These are phyloP conservation scores for Paradoxurus hermaphroditus DNA, from an alignment of 2,113 vertebrate genomes.

Conservation along the genomic window DNA sequence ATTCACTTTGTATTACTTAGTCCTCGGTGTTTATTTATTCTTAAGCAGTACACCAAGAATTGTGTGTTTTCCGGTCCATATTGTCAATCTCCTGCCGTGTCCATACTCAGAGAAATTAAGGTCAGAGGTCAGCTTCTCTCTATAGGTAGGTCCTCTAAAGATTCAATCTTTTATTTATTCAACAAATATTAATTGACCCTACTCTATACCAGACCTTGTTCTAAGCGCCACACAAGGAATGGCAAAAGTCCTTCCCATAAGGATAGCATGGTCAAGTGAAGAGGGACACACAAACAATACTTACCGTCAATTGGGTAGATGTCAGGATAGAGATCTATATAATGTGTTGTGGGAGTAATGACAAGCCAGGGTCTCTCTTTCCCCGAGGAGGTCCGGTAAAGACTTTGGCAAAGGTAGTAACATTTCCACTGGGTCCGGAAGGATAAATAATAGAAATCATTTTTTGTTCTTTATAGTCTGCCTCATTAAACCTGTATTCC, in stretches of 20 bases:
- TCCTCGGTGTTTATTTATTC: background rate
- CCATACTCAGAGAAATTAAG: background rate
- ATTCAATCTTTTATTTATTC: background rate
- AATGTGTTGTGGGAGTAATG: background rate
- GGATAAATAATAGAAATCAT: background rate
- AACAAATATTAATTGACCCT: constrained; percentile 6
- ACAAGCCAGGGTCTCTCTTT: background rate
- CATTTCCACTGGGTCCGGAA: background rate
- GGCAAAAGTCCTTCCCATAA: background rate
- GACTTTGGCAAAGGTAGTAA: background rate
- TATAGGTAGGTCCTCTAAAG: background rate
- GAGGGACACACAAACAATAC: background rate
- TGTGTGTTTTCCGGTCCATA: background rate
- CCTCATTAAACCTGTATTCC: background rate
- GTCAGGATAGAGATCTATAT: background rate
- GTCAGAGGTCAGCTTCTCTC: background rate
- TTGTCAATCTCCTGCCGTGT: background rate
- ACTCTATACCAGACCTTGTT: background rate
- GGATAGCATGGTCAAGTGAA: background rate
- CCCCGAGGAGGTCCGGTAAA: background rate
- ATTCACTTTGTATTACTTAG: background rate
- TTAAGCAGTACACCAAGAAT: background rate
- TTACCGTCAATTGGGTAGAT: background rate
- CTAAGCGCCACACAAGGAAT: background rate
- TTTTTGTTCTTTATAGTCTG: background rate